phyloP scores from a whole-genome alignment of 2,113 vertebrate species.

The Reinhardtius hippoglossoides region DNA sequence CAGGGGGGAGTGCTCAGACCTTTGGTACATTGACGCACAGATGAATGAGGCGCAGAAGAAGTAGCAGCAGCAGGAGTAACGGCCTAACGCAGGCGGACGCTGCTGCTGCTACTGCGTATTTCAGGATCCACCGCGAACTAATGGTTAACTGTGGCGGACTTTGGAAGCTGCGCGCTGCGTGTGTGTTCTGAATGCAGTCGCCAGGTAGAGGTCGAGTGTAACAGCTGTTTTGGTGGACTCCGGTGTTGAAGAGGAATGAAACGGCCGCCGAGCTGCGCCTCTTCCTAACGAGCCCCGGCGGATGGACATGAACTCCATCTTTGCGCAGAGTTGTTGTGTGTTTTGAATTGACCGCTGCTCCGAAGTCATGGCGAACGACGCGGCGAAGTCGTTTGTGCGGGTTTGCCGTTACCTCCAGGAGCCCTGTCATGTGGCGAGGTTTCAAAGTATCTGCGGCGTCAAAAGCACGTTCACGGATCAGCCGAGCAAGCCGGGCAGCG shows the following conservation, averaged over 20 bases:
- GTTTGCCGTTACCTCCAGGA: conserved; percentile 87
- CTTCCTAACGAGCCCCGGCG: background rate
- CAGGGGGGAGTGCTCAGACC: conserved; percentile 6
- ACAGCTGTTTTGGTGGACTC: background rate
- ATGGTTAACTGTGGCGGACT: conserved; percentile 68
- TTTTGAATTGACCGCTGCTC: background rate
- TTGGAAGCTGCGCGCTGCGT: conserved; percentile 57
- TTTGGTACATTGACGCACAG: background rate
- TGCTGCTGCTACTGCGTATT: background rate
- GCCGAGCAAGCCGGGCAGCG: conserved; percentile 44
- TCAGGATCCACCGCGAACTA: conserved; percentile 1
- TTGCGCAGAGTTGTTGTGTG: background rate
- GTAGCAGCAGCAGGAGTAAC: background rate
- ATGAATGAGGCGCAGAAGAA: conserved; percentile 15
- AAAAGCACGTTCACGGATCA: conserved; percentile 75
- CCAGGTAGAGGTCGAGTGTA: background rate
- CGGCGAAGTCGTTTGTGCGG: conserved; percentile 60
- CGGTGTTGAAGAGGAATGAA: conserved; percentile 7
- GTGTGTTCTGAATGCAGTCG: background rate
- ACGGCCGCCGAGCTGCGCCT: conserved; percentile 5
- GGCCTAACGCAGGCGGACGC: conserved; percentile 34
- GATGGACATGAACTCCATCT: conserved; percentile 43
- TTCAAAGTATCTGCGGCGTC: conserved; percentile 93
- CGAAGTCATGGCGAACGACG: conserved; percentile 67
- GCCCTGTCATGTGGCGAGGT: conserved; percentile 90